Evolutionary conservation across 2,113 vertebrate species (phyloP).

Genomic region (Megaceryle torquata): DNA sequence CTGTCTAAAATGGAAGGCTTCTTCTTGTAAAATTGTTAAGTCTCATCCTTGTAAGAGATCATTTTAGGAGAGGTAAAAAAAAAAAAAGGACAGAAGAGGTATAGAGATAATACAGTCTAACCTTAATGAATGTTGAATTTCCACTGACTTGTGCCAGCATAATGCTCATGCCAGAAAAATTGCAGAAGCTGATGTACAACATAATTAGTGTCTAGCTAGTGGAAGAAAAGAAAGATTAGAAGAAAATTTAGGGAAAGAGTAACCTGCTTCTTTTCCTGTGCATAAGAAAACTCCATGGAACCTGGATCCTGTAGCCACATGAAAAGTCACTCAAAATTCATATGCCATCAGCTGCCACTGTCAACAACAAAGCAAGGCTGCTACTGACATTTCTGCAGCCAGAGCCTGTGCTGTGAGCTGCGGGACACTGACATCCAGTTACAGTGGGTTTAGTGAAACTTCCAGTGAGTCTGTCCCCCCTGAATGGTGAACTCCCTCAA

Average conservation of each 20-base stretch:
- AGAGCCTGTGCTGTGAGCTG: not conserved
- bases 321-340: not conserved
- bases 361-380: not conserved
- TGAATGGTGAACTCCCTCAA: not conserved
- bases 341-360: not conserved
- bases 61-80: not conserved
- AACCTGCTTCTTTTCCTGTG: not conserved
- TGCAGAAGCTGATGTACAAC: slow-evolving; percentile 3
- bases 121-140: slow-evolving; percentile 19
- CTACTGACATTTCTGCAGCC: not conserved
- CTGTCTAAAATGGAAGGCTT: not conserved
- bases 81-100: not conserved
- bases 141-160: not conserved
- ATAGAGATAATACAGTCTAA: not conserved
- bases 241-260: not conserved
- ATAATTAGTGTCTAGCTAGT: not conserved
- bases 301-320: not conserved
- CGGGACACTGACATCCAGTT: not conserved
- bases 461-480: not conserved
- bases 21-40: not conserved
- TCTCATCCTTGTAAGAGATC: not conserved
- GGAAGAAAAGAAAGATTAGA: not conserved
- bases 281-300: not conserved
- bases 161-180: not conserved
- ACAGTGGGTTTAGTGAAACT: not conserved